These are phyloP conservation scores for Festucalex cinctus DNA, from an alignment of 2,113 vertebrate genomes.

Conservation along the genomic window DNA sequence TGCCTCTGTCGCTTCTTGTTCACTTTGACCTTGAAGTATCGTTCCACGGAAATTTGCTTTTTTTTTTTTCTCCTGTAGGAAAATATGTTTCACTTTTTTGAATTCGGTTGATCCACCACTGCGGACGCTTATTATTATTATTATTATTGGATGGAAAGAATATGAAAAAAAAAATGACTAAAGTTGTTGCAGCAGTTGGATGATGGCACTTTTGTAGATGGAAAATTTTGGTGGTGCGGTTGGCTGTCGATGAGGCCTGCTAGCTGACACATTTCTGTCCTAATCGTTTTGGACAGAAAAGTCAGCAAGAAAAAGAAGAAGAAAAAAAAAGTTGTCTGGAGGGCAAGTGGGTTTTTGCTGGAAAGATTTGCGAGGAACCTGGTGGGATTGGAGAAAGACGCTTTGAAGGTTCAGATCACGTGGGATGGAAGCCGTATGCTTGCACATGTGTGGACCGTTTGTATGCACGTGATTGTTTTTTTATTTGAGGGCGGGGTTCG, in stretches of 20 bases:
- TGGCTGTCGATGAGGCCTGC: slow-evolving; percentile 40
- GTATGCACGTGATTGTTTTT: slow-evolving; percentile 11
- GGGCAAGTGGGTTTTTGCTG: slow-evolving; percentile 2
- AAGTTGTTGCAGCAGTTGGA: slow-evolving; percentile 1
- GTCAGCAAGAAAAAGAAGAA: slow-evolving; percentile 1
- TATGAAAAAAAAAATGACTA: neutral
- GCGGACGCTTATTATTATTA: neutral
- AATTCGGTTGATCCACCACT: too few relatives aligned
- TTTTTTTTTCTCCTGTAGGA: slow-evolving; percentile 30
- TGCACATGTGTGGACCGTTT: slow-evolving; percentile 40
- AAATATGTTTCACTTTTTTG: slow-evolving; percentile 49
- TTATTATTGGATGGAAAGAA: neutral
- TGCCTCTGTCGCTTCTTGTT: slow-evolving; percentile 29
- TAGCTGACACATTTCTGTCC: slow-evolving; percentile 30
- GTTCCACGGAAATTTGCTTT: slow-evolving; percentile 38
- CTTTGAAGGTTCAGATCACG: slow-evolving; percentile 33
- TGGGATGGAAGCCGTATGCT: slow-evolving; percentile 41
- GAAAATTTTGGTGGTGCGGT: slow-evolving; percentile 34
- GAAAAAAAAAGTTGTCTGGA: neutral
- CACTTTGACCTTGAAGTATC: slow-evolving; percentile 10
- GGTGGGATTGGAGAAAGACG: slow-evolving; percentile 6
- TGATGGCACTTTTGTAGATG: slow-evolving; percentile 37
- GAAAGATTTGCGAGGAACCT: neutral
- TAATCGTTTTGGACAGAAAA: slow-evolving; percentile 19
- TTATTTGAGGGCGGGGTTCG: neutral